These are phyloP conservation scores for Quadroppia sp. DNA, from an alignment of 2,888 invertebrate genomes.

Conservation along the genomic window DNA sequence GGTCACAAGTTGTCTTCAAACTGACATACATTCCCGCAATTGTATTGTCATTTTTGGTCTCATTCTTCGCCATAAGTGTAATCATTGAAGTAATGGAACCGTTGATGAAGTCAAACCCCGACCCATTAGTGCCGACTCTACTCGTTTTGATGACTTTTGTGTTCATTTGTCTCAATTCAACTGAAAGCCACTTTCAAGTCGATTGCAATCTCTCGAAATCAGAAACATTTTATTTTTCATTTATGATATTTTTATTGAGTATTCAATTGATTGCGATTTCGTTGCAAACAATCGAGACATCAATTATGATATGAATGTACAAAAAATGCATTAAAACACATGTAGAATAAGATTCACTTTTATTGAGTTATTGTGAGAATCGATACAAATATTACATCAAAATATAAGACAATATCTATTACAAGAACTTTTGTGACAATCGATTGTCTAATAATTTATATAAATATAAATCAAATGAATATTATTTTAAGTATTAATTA, in stretches of 20 bases:
- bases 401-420: too few species aligned
- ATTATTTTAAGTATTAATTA: background rate
- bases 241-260: background rate
- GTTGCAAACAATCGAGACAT: background rate
- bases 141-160: background rate
- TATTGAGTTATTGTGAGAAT: too few species aligned
- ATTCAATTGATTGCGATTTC: background rate
- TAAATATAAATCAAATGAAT: too few species aligned
- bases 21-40: conserved; percentile 8
- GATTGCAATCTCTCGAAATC: background rate
- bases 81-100: background rate
- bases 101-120: background rate
- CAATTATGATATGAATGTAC: too few species aligned
- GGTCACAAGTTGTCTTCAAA: background rate
- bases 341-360: too few species aligned
- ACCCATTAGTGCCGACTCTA: background rate
- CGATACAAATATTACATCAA: too few species aligned
- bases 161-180: background rate
- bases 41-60: background rate
- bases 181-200: background rate
- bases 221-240: background rate
- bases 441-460: too few species aligned
- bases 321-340: too few species aligned
- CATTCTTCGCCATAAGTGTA: background rate
- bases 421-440: too few species aligned